Base-by-base conservation (phyloP, 2,113 vertebrate species). In the Aldabrachelys gigantea region DNA sequence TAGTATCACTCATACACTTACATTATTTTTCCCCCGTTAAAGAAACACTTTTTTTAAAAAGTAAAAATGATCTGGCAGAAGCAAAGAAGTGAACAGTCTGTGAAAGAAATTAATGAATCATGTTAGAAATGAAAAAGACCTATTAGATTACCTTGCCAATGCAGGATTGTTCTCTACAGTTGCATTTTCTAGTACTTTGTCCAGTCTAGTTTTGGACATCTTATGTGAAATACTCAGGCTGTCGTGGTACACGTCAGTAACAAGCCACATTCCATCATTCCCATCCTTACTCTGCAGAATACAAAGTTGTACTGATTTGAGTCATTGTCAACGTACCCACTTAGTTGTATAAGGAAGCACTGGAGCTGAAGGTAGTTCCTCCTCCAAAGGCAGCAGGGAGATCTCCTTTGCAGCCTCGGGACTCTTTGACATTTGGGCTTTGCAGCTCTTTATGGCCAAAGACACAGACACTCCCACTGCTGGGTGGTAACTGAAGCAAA, bases 311-410 rank as follows among this genome's bases (percentile, higher is more conserved):
- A 38, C 22, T 22, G 65, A 92, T 90, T 87, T 96, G 78, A 4
- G 86, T 93, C 80, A 25, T 8, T 83, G 94, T 90, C 94, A 38
- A 95, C 95, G 95, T 91, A 97, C 96, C 96, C 56, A 25, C 87
- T 91, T 57, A 1, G 85, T 12, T 2, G 65, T 10, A 27, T 0
- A n/a, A 0, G 44, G 80, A n/a, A 41, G 54, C 84, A 57, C 84
- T 69, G 0, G 62, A 75, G 5, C 84, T 41, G 93, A 89, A 1
- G 82, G 84, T 88, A 84, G 80, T 10, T 93, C 83, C 84, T 91
- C 91, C 91, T 94, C 93, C 84, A 69, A 75, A 69, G 31, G 79
- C 93, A 41, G 69, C 90, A 83, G 38, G 35, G 19, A 79, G 91
- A 79, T 41, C 56, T 69, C 75, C 88, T 88, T 3, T 13, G 50